Conservation (phyloP, 2,888 invertebrate genomes). For the Neoascia interrupta region DNA sequence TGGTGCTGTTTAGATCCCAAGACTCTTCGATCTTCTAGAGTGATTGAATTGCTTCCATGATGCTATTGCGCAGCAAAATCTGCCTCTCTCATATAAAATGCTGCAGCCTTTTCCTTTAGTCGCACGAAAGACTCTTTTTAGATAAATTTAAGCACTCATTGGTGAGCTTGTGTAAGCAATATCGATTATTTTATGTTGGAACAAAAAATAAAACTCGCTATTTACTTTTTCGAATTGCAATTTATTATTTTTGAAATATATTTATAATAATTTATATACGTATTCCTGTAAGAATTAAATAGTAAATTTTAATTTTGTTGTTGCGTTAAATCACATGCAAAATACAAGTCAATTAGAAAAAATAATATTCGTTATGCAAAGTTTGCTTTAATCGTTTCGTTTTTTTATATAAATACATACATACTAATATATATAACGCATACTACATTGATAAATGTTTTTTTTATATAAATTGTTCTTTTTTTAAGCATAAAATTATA, state of each 20-base stretch:
- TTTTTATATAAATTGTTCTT: conserved; percentile 1
- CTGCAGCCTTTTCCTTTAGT: no score
- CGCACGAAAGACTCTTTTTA: no score
- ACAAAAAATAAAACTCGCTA: background rate
- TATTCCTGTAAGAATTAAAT: conserved; percentile 28
- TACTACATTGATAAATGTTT: conserved; percentile 20
- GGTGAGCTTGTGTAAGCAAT: no score
- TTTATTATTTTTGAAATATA: conserved; percentile 51
- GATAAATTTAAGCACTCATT: no score
- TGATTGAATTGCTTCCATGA: no score
- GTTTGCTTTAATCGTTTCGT: background rate
- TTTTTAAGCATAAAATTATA: conserved; percentile 3
- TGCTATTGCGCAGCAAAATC: no score
- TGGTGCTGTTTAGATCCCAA: no score
- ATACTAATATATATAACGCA: conserved; percentile 1
- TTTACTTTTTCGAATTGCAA: conserved; percentile 33
- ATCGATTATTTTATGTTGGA: no score
- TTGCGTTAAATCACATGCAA: conserved; percentile 44
- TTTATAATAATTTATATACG: conserved; percentile 50
- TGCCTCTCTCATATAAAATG: no score
- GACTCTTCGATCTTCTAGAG: no score
- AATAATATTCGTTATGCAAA: conserved; percentile 35
- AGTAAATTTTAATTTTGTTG: conserved; percentile 7
- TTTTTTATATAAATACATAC: background rate
- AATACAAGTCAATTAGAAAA: conserved; percentile 47